These are phyloP conservation scores for Ectropis grisescens DNA, from an alignment of 1,140 invertebrate species.

Conservation along the genomic window DNA sequence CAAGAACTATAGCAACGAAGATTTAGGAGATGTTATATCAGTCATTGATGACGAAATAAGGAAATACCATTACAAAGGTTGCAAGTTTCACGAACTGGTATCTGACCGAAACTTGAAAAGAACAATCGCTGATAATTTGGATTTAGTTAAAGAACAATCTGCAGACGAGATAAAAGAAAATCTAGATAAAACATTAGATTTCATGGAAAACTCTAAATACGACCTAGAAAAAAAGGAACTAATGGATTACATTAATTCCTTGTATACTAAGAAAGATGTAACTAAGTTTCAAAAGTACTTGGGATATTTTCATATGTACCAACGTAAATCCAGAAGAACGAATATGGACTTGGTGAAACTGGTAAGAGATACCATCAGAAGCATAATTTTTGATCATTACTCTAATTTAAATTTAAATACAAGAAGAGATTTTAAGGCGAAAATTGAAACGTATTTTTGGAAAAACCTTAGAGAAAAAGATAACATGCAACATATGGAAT, in stretches of 20 bases:
- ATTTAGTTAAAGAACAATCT: conserved; percentile 7
- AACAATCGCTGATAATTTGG: conserved; percentile 13
- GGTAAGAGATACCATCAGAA: conserved; percentile 10
- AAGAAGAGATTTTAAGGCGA: conserved; percentile 8
- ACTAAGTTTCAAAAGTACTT: conserved; percentile 14
- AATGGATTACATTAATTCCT: conserved; percentile 20
- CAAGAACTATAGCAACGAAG: conserved; percentile 16
- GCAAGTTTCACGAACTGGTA: conserved; percentile 18
- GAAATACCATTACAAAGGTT: conserved; percentile 17
- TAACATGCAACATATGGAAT: no score
- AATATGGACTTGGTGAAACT: conserved; percentile 7
- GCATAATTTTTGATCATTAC: conserved; percentile 19
- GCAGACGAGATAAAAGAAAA: conserved; percentile 7
- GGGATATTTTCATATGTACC: no score
- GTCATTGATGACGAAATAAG: conserved; percentile 17
- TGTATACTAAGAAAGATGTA: conserved; percentile 16
- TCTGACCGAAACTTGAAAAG: conserved; percentile 9
- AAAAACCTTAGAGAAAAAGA: conserved; percentile 1
- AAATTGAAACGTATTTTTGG: conserved; percentile 9
- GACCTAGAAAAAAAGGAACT: conserved; percentile 6
- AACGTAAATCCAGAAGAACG: conserved; percentile 1
- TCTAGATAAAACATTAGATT: conserved; percentile 7
- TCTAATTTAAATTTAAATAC: conserved; percentile 6
- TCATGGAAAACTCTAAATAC: conserved; percentile 5
- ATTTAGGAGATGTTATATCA: conserved; percentile 16